A percentile compares a stretch with the other conserved stretches of the same genome.
These are phyloP conservation scores for Eristalis arbustorum DNA, from an alignment of 2,888 invertebrate genomes.

Conservation along the genomic window DNA sequence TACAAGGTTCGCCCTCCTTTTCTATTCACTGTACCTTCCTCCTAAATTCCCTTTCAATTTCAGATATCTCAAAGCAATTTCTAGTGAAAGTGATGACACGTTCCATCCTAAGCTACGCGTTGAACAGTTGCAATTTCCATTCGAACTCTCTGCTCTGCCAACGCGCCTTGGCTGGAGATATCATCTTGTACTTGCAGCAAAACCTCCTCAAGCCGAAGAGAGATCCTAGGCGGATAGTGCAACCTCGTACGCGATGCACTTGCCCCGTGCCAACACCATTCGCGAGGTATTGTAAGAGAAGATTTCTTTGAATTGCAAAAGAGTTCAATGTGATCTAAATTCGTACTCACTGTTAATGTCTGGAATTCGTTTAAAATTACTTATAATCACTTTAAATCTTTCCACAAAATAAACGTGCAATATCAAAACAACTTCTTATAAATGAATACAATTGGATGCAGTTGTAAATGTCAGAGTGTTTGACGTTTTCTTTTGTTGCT, in stretches of 20 bases:
- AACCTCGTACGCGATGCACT: slow-evolving; percentile 47
- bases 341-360: slow-evolving; percentile 26
- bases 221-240: slow-evolving; percentile 62
- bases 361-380: not conserved
- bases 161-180: slow-evolving; percentile 76
- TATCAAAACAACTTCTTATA: slow-evolving; percentile 18
- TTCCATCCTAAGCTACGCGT: slow-evolving; percentile 76
- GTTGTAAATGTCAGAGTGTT: not conserved
- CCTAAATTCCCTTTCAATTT: not conserved
- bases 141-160: slow-evolving; percentile 75
- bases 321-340: not conserved
- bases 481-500: slow-evolving; percentile 52
- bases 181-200: slow-evolving; percentile 76
- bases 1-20: slow-evolving; percentile 71
- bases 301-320: not conserved
- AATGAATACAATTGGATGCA: not conserved
- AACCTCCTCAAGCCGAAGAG: slow-evolving; percentile 73
- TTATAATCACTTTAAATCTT: not conserved
- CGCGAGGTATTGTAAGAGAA: slow-evolving; percentile 9
- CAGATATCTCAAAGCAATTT: slow-evolving; percentile 76
- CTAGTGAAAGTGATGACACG: slow-evolving; percentile 75
- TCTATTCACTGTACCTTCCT: not conserved
- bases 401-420: not conserved
- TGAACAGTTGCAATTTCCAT: slow-evolving; percentile 76
- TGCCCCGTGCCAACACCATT: slow-evolving; percentile 27